Evolutionary conservation across 1,140 invertebrate genomes (phyloP).

Genomic region (Sarcophaga bullata): DNA sequence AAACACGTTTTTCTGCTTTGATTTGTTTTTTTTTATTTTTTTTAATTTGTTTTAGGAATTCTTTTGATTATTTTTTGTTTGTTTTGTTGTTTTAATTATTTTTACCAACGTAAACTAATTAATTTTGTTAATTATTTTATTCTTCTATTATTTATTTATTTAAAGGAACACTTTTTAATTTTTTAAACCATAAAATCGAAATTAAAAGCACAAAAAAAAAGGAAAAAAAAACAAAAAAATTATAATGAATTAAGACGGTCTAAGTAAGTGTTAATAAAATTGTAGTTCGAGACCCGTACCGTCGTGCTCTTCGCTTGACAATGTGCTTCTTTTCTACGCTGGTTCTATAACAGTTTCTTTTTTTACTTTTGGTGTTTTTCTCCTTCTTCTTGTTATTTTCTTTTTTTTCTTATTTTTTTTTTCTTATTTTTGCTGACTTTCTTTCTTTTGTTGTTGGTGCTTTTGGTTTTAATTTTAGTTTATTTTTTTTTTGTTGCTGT

Average conservation of each 20-base stretch:
- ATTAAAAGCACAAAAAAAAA: not conserved
- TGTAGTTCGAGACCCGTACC: not conserved
- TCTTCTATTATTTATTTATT: no score
- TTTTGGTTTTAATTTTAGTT: not conserved
- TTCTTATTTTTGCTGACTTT: not conserved
- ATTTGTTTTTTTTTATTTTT: not conserved
- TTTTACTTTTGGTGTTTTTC: not conserved
- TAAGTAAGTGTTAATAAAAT: not conserved
- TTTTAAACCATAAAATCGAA: not conserved
- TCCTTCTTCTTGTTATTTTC: not conserved
- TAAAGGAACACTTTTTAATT: no score
- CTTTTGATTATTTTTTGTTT: no score
- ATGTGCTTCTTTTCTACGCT: not conserved
- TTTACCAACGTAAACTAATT: no score
- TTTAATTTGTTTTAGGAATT: not conserved
- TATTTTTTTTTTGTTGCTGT: no score
- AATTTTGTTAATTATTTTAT: no score
- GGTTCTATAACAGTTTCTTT: conserved; percentile 2
- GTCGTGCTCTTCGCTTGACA: not conserved
- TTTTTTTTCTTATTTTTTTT: not conserved
- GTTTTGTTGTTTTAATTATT: no score
- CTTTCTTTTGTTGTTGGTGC: not conserved
- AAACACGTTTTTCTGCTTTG: conserved; percentile 17
- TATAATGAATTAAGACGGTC: not conserved
- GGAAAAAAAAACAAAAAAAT: not conserved